Evolutionary conservation across 2,888 invertebrate genomes (phyloP), one percentile per base, ranked within the genome.

Genomic region (Nemurella pictetii): DNA sequence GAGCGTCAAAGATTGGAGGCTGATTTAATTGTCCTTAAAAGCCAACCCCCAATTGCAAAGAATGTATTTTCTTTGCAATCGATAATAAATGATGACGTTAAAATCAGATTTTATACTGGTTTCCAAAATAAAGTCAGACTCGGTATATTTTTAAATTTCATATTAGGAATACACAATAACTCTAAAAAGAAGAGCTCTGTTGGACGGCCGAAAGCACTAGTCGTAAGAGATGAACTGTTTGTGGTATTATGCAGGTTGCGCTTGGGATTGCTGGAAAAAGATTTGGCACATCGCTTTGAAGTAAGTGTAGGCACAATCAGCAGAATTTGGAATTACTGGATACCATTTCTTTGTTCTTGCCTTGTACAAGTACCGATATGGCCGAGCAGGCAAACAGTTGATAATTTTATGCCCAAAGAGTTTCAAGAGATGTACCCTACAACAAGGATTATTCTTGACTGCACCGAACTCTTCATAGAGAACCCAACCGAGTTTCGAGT

Each of bases 401-500:
- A 80, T 2, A 87, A 86, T 85, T 86, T n/a, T 83, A 78, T 30
- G 85, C 86, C n/a, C n/a, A n/a, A n/a, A n/a, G n/a, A n/a, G n/a
- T n/a, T n/a, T n/a, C n/a, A n/a, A n/a, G n/a, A n/a, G n/a, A n/a
- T n/a, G n/a, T n/a, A n/a, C n/a, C n/a, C n/a, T n/a, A n/a, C n/a
- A n/a, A n/a, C n/a, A n/a, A n/a, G n/a, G n/a, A n/a, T n/a, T n/a
- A n/a, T n/a, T n/a, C n/a, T n/a, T n/a, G n/a, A n/a, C n/a, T n/a
- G n/a, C n/a, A n/a, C n/a, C n/a, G n/a, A n/a, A n/a, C n/a, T n/a
- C n/a, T n/a, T n/a, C n/a, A n/a, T n/a, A n/a, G 85, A 87, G 80
- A 85, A 84, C 36, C 86, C 87, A 0, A 27, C 80, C 25, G 72
- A 85, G 73, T 82, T 84, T 32, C 28, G 32, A 4, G 12, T 85